Conservation (phyloP, 2,113 vertebrate genomes). For the Bos indicus region DNA sequence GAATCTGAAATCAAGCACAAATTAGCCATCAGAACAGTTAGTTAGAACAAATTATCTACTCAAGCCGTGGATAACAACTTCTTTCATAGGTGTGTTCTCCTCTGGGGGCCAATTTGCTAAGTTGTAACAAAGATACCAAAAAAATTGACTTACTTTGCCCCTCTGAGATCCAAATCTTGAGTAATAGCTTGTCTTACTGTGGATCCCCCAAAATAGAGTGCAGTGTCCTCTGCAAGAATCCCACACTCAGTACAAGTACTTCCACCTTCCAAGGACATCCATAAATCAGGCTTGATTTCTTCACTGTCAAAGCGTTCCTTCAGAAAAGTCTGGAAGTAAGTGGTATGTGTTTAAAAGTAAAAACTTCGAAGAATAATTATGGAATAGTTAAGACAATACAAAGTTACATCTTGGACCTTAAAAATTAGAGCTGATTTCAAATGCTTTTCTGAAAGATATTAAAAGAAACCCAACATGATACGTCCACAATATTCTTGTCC, state of each 20-base stretch:
- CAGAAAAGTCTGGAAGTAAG: conserved; percentile 86
- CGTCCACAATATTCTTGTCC: background rate
- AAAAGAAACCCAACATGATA: background rate
- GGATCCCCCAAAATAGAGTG: conserved; percentile 93
- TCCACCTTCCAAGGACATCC: conserved; percentile 96
- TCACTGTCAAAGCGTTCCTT: conserved; percentile 99
- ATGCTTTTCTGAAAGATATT: background rate
- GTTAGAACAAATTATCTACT: background rate
- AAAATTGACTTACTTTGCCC: conserved; percentile 90
- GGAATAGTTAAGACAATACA: background rate
- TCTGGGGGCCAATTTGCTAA: background rate
- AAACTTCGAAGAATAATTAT: background rate
- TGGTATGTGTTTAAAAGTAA: conserved; percentile 7
- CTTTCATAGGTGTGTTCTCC: background rate
- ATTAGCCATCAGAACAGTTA: background rate
- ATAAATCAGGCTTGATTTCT: conserved; percentile 90
- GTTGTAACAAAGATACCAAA: background rate
- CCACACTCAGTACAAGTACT: conserved; percentile 93
- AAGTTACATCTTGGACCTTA: background rate
- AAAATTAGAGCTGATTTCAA: background rate
- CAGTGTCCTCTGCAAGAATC: conserved; percentile 93
- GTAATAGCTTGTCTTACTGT: conserved; percentile 94
- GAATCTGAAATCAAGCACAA: conserved; percentile 83
- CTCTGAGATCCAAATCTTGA: conserved; percentile 93
- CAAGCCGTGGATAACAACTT: background rate